Percentiles rank a stretch among this genome's conserved stretches.
phyloP scores from a whole-genome alignment of 1,140 invertebrate genomes.

The Sipha flava region DNA sequence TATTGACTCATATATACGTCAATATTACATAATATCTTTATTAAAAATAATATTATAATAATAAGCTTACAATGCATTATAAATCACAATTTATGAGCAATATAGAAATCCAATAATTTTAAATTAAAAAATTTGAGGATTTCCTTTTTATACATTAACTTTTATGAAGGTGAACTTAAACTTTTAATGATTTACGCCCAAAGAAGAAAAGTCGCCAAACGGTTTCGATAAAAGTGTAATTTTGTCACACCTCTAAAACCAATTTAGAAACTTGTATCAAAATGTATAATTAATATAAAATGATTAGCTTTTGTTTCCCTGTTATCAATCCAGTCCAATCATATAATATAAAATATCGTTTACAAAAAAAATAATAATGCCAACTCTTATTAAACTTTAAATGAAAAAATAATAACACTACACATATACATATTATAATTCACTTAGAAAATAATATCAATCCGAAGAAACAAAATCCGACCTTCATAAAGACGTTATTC shows the following conservation, averaged over 20 bases:
- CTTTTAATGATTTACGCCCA: background rate
- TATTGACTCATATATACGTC: no score
- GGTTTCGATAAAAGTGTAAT: background rate
- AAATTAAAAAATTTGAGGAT: no score
- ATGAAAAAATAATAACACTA: background rate
- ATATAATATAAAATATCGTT: no score
- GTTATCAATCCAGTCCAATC: background rate
- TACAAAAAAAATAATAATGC: no score
- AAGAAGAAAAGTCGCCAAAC: slow-evolving; percentile 7
- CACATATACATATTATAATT: background rate
- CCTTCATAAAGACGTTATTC: background rate
- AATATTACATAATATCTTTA: no score
- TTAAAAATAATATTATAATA: no score
- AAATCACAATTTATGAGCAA: no score
- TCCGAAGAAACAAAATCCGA: background rate
- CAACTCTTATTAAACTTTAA: no score
- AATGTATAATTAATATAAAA: background rate
- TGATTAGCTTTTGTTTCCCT: background rate
- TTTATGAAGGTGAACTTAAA: background rate
- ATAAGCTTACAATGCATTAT: no score
- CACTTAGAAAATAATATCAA: background rate
- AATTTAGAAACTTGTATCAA: background rate
- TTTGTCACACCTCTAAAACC: background rate
- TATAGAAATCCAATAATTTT: background rate
- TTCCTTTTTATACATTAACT: background rate